These are phyloP conservation scores for Drosophila erecta DNA, from an alignment of 1,140 invertebrate species.

Conservation along the genomic window DNA sequence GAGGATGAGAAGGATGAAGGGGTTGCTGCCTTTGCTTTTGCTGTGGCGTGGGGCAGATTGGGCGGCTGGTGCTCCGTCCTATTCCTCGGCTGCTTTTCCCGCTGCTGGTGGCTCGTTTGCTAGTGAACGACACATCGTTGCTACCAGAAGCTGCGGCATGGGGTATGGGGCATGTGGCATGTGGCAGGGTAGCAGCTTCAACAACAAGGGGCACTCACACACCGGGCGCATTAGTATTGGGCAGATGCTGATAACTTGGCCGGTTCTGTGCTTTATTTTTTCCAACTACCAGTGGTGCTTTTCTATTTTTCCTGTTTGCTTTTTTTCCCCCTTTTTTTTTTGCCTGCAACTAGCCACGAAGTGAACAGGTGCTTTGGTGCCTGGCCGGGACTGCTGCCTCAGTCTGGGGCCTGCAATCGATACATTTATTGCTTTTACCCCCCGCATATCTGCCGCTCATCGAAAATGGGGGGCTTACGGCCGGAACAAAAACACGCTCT, in stretches of 20 bases:
- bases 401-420: conserved; percentile 49
- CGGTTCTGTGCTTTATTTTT: conserved; percentile 45
- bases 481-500: conserved; percentile 51
- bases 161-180: conserved; percentile 1
- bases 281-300: conserved; percentile 13
- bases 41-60: conserved; percentile 37
- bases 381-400: conserved; percentile 18
- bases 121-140: conserved; percentile 68
- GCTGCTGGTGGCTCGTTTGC: conserved; percentile 66
- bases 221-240: conserved; percentile 44
- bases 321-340: conserved; percentile 1
- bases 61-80: conserved; percentile 35
- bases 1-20: conserved; percentile 24
- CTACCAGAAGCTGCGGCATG: conserved; percentile 35
- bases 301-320: conserved; percentile 24
- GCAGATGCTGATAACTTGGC: conserved; percentile 76
- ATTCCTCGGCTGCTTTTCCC: conserved; percentile 14
- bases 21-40: background rate
- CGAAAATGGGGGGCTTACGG: conserved; percentile 10
- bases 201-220: conserved; percentile 22
- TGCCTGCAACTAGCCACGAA: conserved; percentile 38
- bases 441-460: background rate
- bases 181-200: conserved; percentile 15
- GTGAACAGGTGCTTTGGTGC: conserved; percentile 58
- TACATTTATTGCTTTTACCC: conserved; percentile 60